A percentile compares a stretch with the other conserved stretches of the same genome.
phyloP scores from a whole-genome alignment of 35 echinoderm and acorn worm species.

The Stichopus chloronotus region DNA sequence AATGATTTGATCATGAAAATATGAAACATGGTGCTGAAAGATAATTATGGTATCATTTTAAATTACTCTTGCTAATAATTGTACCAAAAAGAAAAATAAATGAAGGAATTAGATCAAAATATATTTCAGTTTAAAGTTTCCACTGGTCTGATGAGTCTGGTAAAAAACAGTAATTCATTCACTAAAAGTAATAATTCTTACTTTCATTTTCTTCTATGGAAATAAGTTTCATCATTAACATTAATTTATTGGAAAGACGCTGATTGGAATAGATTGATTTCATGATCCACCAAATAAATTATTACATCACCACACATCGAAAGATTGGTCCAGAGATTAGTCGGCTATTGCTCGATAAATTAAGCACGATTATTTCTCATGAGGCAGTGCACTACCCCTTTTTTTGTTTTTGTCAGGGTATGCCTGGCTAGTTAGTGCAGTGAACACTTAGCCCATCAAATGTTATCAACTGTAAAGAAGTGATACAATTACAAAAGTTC shows the following conservation, averaged over 20 bases:
- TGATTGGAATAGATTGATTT: slow-evolving; percentile 27
- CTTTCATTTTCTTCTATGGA: neutral
- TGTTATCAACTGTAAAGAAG: no score
- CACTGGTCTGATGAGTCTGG: neutral
- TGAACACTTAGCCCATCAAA: no score
- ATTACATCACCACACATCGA: no score
- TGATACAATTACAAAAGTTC: no score
- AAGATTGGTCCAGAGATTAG: no score
- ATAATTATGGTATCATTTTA: neutral
- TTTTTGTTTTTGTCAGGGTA: no score
- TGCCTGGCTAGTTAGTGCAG: no score
- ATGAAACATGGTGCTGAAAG: neutral
- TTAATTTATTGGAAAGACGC: slow-evolving; percentile 33
- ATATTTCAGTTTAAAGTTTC: slow-evolving; percentile 5
- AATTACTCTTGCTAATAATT: neutral
- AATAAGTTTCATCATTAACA: neutral
- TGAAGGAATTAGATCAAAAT: neutral
- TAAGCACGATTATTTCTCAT: no score
- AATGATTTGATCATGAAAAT: neutral
- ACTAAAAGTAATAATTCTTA: neutral
- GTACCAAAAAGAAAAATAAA: neutral
- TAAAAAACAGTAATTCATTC: neutral
- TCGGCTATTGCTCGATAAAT: no score
- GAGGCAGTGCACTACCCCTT: no score
- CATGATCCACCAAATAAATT: no score